phyloP scores from a whole-genome alignment of 2,888 invertebrate genomes.

The Cataglyphis cursor region DNA sequence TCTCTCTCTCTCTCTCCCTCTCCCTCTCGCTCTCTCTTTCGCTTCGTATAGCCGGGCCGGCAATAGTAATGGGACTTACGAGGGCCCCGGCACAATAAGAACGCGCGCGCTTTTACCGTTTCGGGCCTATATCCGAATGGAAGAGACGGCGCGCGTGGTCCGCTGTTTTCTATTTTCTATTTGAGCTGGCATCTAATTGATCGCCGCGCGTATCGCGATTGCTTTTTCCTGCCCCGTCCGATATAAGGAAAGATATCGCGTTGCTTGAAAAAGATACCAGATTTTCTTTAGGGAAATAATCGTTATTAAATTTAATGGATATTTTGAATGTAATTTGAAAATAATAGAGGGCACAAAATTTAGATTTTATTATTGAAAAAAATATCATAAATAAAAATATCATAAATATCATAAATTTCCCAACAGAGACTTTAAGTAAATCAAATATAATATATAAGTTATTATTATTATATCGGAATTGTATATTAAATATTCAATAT shows the following conservation, averaged over 20 bases:
- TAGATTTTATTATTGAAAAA: neutral
- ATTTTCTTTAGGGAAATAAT: neutral
- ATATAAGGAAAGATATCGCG: neutral
- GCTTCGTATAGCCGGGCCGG: slow-evolving; percentile 71
- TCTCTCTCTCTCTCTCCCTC: slow-evolving; percentile 61
- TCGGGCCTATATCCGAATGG: slow-evolving; percentile 55
- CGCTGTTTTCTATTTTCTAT: slow-evolving; percentile 49
- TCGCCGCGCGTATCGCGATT: slow-evolving; percentile 8
- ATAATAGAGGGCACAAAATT: neutral
- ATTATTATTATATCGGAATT: neutral
- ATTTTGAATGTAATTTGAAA: slow-evolving; percentile 3
- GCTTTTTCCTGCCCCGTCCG: neutral
- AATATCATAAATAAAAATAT: neutral
- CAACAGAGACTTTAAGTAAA: neutral
- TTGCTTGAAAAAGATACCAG: neutral
- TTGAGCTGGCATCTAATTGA: slow-evolving; percentile 23
- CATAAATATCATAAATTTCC: neutral
- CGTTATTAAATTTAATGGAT: neutral
- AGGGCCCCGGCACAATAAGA: slow-evolving; percentile 78
- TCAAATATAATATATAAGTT: neutral
- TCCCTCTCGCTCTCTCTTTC: slow-evolving; percentile 61
- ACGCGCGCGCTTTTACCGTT: slow-evolving; percentile 67
- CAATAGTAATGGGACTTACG: slow-evolving; percentile 80
- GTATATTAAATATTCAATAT: neutral
- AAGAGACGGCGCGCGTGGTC: slow-evolving; percentile 8